Evolutionary conservation across 2,797 vertebrate species (phyloP), one percentile per base, ranked within the genome.

Genomic region (Dermochelys coriacea): DNA sequence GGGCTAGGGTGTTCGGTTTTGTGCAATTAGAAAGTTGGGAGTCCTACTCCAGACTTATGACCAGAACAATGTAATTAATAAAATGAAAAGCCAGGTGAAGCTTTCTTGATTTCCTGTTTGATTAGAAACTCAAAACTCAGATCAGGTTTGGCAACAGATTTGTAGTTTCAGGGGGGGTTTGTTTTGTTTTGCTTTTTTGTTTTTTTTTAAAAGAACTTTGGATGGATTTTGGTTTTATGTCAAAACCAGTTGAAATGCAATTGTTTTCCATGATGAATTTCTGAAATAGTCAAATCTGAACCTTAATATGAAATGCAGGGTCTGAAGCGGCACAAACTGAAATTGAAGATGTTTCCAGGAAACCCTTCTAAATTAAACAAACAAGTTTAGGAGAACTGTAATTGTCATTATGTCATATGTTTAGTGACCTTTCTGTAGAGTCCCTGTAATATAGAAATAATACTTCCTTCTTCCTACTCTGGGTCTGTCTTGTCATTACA

Each of bases 171-270:
- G 23, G 11, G 4, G 12, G 6, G 8, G n/a, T 18, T 9, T 68
- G n/a, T 23, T 27, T 47, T 19, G 18, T 19, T 64, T n/a, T 2
- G 0, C 5, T 19, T 18, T 19, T 64, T n/a, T 2, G 0, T 5
- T 15, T 18, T 61, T 34, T 61, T 59, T 14, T 6, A 5, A n/a
- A 64, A n/a, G 71, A 45, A 14, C 6, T 4, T 45, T 47, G 41
- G 10, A 47, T 75, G 71, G 61, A 68, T 68, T 68, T n/a, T 37
- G 34, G 34, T 37, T 68, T 68, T 68, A 64, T 74, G 41, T 45
- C 25, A 75, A 47, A 75, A 75, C 25, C 23, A 45, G 37, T 29
- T 75, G 71, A 75, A 75, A 25, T 27, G 41, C 25, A 75, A 27
- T 25, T 23, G 21, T 45, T 45, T 47, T 47, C 11, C 47, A 41